A percentile compares a stretch with the other conserved stretches of the same genome.
phyloP scores from a whole-genome alignment of 2,113 vertebrate species.

The Pelmatolapia mariae region DNA sequence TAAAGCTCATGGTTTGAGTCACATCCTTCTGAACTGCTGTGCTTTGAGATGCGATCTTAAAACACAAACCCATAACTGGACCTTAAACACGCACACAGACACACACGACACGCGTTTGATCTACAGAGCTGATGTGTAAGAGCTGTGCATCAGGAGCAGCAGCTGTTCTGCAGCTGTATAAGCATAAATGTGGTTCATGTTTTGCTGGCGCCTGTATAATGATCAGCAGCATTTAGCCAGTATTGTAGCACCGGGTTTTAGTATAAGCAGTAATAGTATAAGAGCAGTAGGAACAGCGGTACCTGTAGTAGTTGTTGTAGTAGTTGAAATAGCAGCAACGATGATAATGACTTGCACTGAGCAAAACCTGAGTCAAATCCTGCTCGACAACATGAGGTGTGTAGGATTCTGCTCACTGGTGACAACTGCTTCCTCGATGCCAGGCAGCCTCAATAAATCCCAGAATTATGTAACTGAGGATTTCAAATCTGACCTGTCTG shows the following conservation, averaged over 20 bases:
- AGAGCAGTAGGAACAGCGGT: slow-evolving; percentile 10
- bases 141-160: background rate
- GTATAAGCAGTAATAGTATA: slow-evolving; percentile 36
- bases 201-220: slow-evolving; percentile 47
- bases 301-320: slow-evolving; percentile 46
- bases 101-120: background rate
- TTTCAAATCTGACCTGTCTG: slow-evolving; percentile 21
- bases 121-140: background rate
- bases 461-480: slow-evolving; percentile 13
- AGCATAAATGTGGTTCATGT: slow-evolving; percentile 21
- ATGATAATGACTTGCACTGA: slow-evolving; percentile 52
- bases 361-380: slow-evolving; percentile 68
- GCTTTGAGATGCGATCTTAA: slow-evolving; percentile 38
- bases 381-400: slow-evolving; percentile 35
- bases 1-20: slow-evolving; percentile 54
- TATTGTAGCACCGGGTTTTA: slow-evolving; percentile 52
- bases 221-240: slow-evolving; percentile 56
- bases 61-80: background rate
- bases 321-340: slow-evolving; percentile 64
- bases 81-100: background rate
- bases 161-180: slow-evolving; percentile 26
- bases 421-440: slow-evolving; percentile 6
- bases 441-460: slow-evolving; percentile 20
- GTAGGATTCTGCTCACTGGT: slow-evolving; percentile 14
- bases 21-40: slow-evolving; percentile 51